Evolutionary conservation across 2,797 vertebrate genomes (phyloP).

Genomic region (Chromis chromis): DNA sequence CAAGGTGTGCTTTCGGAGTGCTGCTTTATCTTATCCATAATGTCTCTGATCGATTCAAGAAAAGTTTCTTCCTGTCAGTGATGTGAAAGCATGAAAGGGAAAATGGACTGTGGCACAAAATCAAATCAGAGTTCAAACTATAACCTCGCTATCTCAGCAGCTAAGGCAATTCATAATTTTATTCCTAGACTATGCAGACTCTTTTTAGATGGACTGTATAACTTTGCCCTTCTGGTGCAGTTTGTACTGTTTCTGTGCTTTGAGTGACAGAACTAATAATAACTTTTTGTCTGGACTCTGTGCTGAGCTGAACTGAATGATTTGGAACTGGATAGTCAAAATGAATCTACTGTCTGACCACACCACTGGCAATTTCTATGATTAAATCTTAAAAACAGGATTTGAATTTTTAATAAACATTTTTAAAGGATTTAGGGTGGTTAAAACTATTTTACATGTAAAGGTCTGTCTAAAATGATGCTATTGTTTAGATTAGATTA

Average conservation of each 20-base stretch:
- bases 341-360: too few relatives aligned
- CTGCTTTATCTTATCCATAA: not conserved
- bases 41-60: not conserved
- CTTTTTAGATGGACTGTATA: slow-evolving; percentile 26
- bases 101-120: slow-evolving; percentile 26
- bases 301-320: too few relatives aligned
- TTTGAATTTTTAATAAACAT: too few relatives aligned
- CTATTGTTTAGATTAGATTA: not conserved
- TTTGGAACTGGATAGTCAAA: too few relatives aligned
- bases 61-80: too few relatives aligned
- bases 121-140: slow-evolving; percentile 1
- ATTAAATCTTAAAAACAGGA: too few relatives aligned
- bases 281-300: not conserved
- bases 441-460: too few relatives aligned
- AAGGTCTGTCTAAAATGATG: not conserved
- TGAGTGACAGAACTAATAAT: not conserved
- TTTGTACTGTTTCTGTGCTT: not conserved
- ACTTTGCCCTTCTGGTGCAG: slow-evolving; percentile 3
- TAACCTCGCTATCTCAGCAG: slow-evolving; percentile 11
- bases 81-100: slow-evolving; percentile 7
- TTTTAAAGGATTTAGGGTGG: too few relatives aligned
- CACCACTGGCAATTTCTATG: too few relatives aligned
- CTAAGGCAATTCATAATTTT: slow-evolving; percentile 8
- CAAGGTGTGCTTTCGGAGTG: not conserved
- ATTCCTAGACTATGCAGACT: slow-evolving; percentile 15